A percentile compares a stretch with the other conserved stretches of the same genome.
These are phyloP conservation scores for Lateolabrax maculatus DNA, from an alignment of 2,797 vertebrate genomes.

Conservation along the genomic window DNA sequence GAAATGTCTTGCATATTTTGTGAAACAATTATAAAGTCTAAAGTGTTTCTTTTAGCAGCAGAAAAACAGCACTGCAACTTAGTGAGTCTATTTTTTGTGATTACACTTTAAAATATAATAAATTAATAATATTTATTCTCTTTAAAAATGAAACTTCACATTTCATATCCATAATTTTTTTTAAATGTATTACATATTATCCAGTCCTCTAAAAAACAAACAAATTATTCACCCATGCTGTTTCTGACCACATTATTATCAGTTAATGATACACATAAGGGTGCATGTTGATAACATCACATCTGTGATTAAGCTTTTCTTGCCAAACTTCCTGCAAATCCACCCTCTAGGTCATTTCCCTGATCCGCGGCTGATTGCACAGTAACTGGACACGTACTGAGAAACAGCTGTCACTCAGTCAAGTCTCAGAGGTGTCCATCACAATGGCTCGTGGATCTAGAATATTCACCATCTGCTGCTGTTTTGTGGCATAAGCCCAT, in stretches of 20 bases:
- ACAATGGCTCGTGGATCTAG: slow-evolving; percentile 63
- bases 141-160: background rate
- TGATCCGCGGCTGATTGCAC: slow-evolving; percentile 50
- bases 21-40: slow-evolving; percentile 23
- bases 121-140: background rate
- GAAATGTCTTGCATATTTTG: background rate
- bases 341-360: slow-evolving; percentile 36
- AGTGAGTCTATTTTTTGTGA: slow-evolving; percentile 23
- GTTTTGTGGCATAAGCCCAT: slow-evolving; percentile 61
- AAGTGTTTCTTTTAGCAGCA: slow-evolving; percentile 21
- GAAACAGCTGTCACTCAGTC: slow-evolving; percentile 78
- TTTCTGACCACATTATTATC: slow-evolving; percentile 6
- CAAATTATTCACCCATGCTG: background rate
- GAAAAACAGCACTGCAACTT: slow-evolving; percentile 19
- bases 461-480: slow-evolving; percentile 78
- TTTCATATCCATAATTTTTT: slow-evolving; percentile 6
- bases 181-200: background rate
- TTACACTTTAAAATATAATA: slow-evolving; percentile 1
- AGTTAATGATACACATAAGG: slow-evolving; percentile 36
- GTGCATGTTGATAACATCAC: slow-evolving; percentile 47
- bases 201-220: background rate
- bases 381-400: slow-evolving; percentile 59
- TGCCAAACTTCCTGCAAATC: slow-evolving; percentile 28
- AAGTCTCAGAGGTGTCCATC: slow-evolving; percentile 68
- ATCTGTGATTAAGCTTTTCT: slow-evolving; percentile 58